These are phyloP conservation scores for Julus scandinavius DNA, from an alignment of 2,888 invertebrate species.

Conservation along the genomic window DNA sequence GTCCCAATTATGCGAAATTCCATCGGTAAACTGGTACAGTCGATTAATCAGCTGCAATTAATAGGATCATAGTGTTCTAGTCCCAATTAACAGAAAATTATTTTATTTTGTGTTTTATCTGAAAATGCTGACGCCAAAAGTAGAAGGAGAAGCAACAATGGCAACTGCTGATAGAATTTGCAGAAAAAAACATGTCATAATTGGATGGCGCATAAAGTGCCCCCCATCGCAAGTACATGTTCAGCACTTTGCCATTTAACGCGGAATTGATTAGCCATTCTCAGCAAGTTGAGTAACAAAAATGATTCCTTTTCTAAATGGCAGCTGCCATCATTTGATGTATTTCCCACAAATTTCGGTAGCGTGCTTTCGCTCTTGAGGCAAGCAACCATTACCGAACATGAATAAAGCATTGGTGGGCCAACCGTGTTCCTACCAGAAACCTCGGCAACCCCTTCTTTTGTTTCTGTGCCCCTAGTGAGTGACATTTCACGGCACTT, in stretches of 20 bases:
- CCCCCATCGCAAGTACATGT: not conserved
- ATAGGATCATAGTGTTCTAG: too few relatives aligned
- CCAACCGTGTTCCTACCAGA: not conserved
- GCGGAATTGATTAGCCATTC: not conserved
- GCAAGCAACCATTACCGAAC: not conserved
- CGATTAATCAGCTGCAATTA: too few relatives aligned
- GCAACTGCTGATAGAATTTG: not conserved
- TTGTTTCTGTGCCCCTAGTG: not conserved
- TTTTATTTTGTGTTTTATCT: too few relatives aligned
- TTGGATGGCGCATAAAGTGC: not conserved
- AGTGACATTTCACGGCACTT: not conserved
- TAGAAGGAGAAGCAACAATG: not conserved
- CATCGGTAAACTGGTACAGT: too few relatives aligned
- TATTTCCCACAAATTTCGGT: constrained; percentile 7
- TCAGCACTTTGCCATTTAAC: not conserved
- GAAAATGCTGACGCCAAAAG: too few relatives aligned
- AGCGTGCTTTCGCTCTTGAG: not conserved
- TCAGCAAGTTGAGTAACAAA: not conserved
- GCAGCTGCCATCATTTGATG: not conserved
- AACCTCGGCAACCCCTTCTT: not conserved
- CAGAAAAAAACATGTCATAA: not conserved
- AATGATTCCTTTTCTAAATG: not conserved
- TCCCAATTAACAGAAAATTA: too few relatives aligned
- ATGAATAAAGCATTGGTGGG: not conserved
- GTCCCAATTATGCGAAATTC: too few relatives aligned